A percentile compares a stretch with the other conserved stretches of the same genome.
These are phyloP conservation scores for Euglossa dilemma DNA, from an alignment of 1,140 invertebrate genomes.

Conservation along the genomic window DNA sequence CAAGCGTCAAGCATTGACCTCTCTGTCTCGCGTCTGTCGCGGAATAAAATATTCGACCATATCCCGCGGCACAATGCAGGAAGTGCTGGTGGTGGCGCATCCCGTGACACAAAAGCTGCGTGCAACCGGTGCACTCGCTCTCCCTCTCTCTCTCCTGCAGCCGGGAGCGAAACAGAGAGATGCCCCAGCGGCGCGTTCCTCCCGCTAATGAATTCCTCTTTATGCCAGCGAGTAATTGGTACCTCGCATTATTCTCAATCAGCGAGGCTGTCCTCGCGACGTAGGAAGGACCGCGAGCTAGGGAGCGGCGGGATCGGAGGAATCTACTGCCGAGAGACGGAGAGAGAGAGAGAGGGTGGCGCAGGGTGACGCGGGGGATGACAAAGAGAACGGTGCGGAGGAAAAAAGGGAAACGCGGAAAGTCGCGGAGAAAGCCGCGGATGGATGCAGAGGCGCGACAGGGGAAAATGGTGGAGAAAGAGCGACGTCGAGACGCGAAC, in stretches of 20 bases:
- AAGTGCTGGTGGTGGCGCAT: constrained; percentile 43
- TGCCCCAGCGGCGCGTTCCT: constrained; percentile 46
- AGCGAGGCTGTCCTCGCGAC: constrained; percentile 49
- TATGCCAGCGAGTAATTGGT: constrained; percentile 64
- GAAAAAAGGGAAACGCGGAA: background rate
- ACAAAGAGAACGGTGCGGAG: background rate
- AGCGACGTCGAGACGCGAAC: background rate
- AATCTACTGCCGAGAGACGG: background rate
- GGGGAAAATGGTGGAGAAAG: no score
- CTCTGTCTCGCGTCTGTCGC: background rate
- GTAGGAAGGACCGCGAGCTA: background rate
- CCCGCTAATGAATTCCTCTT: constrained; percentile 66
- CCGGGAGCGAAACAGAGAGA: constrained; percentile 9
- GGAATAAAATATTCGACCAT: constrained; percentile 34
- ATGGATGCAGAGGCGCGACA: no score
- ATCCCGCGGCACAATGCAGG: constrained; percentile 41
- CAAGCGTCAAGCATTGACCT: constrained; percentile 25
- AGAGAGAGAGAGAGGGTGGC: background rate
- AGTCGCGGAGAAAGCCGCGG: background rate
- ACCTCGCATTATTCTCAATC: constrained; percentile 70
- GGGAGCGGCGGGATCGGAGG: constrained; percentile 5
- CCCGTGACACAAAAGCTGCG: constrained; percentile 51
- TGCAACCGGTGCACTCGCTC: constrained; percentile 36
- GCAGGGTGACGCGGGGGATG: background rate
- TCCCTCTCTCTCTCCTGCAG: background rate